Evolutionary conservation across 37 sponge, comb jelly and placozoan genomes (phyloP).

Genomic region (Spongia lamella): DNA sequence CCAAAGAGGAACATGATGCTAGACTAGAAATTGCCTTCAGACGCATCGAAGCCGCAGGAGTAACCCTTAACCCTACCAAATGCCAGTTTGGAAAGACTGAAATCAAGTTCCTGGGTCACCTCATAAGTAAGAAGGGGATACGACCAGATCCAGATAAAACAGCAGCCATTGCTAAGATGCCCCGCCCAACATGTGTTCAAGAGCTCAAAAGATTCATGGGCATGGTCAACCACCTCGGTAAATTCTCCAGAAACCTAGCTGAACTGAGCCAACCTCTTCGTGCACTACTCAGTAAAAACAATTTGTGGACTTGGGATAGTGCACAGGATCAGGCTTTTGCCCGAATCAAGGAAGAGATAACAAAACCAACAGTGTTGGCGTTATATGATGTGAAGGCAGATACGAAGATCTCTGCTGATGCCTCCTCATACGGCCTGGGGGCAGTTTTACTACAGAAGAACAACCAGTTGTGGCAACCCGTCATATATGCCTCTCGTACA

Average conservation of each 20-base stretch:
- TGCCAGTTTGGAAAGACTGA: slow-evolving; percentile 10
- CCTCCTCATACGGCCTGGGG: slow-evolving; percentile 31
- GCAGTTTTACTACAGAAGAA: too few relatives aligned
- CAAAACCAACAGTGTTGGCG: slow-evolving; percentile 16
- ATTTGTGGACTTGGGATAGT: slow-evolving; percentile 25
- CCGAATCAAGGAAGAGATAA: slow-evolving; percentile 21
- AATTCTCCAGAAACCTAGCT: slow-evolving; percentile 20
- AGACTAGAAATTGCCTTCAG: slow-evolving; percentile 7
- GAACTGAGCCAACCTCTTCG: slow-evolving; percentile 11
- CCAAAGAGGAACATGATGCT: slow-evolving; percentile 17
- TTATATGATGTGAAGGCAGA: slow-evolving; percentile 11
- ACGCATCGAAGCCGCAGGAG: slow-evolving; percentile 10
- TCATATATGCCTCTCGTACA: slow-evolving; percentile 13
- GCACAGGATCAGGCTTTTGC: slow-evolving; percentile 34
- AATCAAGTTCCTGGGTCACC: slow-evolving; percentile 38
- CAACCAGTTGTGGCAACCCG: slow-evolving; percentile 13
- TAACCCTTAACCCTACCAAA: slow-evolving; percentile 30
- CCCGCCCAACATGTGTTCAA: slow-evolving; percentile 8
- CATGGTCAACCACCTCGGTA: slow-evolving; percentile 54
- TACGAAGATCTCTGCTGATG: slow-evolving; percentile 36
- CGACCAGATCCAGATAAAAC: slow-evolving; percentile 40
- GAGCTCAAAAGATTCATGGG: slow-evolving; percentile 43
- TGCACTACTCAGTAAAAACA: slow-evolving; percentile 4
- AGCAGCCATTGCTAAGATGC: slow-evolving; percentile 18
- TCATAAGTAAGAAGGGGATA: slow-evolving; percentile 28